Evolutionary conservation across 2,888 invertebrate species (phyloP).

Genomic region (Drosophila cognata): DNA sequence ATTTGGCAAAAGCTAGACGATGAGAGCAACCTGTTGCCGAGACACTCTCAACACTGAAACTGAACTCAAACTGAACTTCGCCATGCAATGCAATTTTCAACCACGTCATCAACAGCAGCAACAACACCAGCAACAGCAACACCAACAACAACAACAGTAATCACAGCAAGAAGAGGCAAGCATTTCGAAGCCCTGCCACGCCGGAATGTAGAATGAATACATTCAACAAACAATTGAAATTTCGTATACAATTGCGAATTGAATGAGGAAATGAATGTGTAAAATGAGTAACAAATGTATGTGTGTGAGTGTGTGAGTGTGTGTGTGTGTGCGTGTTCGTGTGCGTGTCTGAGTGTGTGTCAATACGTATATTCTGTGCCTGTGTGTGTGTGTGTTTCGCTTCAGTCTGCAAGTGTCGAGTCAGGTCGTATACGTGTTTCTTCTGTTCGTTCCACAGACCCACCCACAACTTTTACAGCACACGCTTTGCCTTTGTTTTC

Average conservation of each 20-base stretch:
- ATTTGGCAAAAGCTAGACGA: constrained; percentile 74
- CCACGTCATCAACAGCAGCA: constrained; percentile 73
- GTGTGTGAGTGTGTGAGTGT: constrained; percentile 12
- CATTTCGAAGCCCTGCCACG: constrained; percentile 35
- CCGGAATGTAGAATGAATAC: constrained; percentile 70
- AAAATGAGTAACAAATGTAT: constrained; percentile 78
- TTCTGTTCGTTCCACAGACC: constrained; percentile 20
- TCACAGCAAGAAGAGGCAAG: constrained; percentile 15
- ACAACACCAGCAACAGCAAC: constrained; percentile 23
- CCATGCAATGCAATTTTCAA: constrained; percentile 79
- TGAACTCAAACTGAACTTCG: constrained; percentile 71
- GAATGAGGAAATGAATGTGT: constrained; percentile 81
- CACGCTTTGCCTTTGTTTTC: constrained; percentile 33
- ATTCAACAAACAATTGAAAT: constrained; percentile 80
- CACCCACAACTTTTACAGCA: constrained; percentile 4
- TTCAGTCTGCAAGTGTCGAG: constrained; percentile 56
- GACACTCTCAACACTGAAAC: constrained; percentile 56
- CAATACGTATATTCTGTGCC: constrained; percentile 3
- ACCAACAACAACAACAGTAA: constrained; percentile 20
- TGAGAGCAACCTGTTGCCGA: constrained; percentile 64
- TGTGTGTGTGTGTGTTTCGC: constrained; percentile 24
- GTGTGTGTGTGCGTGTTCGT: constrained; percentile 5
- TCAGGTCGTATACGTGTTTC: constrained; percentile 76
- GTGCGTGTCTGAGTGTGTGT: constrained; percentile 12
- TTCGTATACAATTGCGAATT: constrained; percentile 82